A percentile compares a stretch with the other conserved stretches of the same genome.
phyloP scores from a whole-genome alignment of 2,113 vertebrate genomes.

The Strix aluco region DNA sequence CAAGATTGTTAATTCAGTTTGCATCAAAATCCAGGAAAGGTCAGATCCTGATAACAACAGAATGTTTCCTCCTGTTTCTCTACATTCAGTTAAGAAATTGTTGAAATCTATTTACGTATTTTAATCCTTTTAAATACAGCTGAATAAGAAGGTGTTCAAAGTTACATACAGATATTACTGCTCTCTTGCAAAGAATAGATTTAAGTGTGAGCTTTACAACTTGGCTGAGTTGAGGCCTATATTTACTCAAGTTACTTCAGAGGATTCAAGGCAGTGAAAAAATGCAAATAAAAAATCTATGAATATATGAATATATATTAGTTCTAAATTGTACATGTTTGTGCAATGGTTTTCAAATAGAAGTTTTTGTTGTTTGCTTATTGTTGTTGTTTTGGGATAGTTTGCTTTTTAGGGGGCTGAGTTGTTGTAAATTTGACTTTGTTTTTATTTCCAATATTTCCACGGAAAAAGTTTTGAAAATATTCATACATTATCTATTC shows the following conservation, averaged over 20 bases:
- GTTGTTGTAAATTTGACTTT: background rate
- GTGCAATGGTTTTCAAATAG: background rate
- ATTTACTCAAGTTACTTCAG: background rate
- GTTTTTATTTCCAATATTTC: background rate
- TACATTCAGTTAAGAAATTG: background rate
- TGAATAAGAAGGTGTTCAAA: background rate
- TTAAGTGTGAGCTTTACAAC: background rate
- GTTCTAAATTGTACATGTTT: background rate
- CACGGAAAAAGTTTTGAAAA: background rate
- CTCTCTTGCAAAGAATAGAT: background rate
- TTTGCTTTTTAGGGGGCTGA: rapidly evolving
- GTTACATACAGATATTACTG: background rate
- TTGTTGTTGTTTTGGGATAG: background rate
- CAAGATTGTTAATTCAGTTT: background rate
- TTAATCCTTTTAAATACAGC: background rate
- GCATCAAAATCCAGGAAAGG: background rate
- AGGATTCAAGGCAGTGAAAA: background rate
- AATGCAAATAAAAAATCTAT: background rate
- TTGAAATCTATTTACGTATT: background rate
- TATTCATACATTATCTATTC: background rate
- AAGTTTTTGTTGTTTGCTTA: background rate
- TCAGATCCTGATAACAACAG: background rate
- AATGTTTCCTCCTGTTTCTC: background rate
- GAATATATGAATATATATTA: background rate
- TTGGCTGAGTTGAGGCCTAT: background rate